Evolutionary conservation across 2,113 vertebrate genomes (phyloP).

Genomic region (Oreocharis arfaki): DNA sequence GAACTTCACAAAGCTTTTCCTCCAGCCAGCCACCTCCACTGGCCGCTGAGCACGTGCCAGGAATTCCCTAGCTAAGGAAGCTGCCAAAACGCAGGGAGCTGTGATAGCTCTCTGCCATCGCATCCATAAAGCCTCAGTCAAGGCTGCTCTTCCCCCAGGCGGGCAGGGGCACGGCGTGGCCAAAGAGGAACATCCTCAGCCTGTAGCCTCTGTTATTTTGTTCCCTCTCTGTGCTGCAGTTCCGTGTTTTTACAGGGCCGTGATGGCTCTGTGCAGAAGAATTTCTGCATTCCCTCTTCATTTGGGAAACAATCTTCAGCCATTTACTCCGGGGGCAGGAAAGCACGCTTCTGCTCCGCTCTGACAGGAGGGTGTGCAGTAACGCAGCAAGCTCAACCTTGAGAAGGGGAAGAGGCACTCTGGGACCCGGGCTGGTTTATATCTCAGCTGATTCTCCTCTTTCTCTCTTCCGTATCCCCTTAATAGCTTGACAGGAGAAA

Average conservation of each 20-base stretch:
- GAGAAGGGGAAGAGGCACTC: background rate
- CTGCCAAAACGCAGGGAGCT: background rate
- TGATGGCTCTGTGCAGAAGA: background rate
- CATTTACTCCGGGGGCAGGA: background rate
- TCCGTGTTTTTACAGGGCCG: background rate
- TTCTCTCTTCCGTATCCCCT: constrained; percentile 43
- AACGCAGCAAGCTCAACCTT: constrained; percentile 11
- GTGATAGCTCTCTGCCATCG: background rate
- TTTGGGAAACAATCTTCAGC: background rate
- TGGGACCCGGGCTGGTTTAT: constrained; percentile 45
- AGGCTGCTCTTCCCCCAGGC: rapidly evolving
- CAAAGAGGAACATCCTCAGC: background rate
- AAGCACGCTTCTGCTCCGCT: background rate
- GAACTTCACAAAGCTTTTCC: background rate
- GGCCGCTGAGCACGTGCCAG: rapidly evolving
- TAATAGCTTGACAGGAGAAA: constrained; percentile 68
- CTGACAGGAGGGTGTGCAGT: background rate
- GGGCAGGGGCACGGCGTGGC: rapidly evolving
- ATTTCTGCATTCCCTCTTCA: background rate
- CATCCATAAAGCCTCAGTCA: background rate
- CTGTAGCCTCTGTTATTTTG: background rate
- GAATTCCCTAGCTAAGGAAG: background rate
- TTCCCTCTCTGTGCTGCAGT: background rate
- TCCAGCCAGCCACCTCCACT: background rate
- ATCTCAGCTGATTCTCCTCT: constrained; percentile 56